These are phyloP conservation scores for Magallana angulata DNA, from an alignment of 1,140 invertebrate species.

Conservation along the genomic window DNA sequence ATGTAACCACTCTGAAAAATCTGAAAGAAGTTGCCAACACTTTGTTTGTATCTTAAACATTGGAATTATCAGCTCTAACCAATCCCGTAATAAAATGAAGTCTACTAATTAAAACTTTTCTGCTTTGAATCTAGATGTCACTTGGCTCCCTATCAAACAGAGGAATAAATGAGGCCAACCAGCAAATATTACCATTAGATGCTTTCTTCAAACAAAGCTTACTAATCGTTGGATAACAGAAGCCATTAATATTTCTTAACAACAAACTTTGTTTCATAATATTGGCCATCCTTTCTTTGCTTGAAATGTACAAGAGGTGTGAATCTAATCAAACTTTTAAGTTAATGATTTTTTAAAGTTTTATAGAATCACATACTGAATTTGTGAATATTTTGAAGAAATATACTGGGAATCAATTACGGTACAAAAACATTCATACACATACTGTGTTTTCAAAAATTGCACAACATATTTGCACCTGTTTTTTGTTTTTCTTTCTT, in stretches of 20 bases:
- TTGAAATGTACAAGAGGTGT: too few relatives aligned
- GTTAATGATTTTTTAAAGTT: too few relatives aligned
- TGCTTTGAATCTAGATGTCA: background rate
- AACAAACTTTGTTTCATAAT: too few relatives aligned
- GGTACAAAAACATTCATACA: too few relatives aligned
- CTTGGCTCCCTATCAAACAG: background rate
- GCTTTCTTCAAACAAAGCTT: background rate
- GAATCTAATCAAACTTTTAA: too few relatives aligned
- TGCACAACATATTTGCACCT: too few relatives aligned
- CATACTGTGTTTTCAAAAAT: too few relatives aligned
- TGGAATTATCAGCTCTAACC: conserved; percentile 18
- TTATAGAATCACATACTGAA: too few relatives aligned
- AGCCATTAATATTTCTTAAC: background rate
- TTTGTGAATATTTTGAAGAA: too few relatives aligned
- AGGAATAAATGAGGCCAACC: background rate
- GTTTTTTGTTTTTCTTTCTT: too few relatives aligned
- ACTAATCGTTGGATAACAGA: background rate
- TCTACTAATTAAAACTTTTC: conserved; percentile 14
- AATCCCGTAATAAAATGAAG: background rate
- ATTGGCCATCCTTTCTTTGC: too few relatives aligned
- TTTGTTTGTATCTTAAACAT: conserved; percentile 20
- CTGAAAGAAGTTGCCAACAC: conserved; percentile 8
- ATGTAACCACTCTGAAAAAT: background rate
- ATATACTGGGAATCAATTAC: too few relatives aligned
- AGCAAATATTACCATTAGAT: background rate